Base-by-base conservation (phyloP, 2,113 vertebrate species). In the Vanacampus margaritifer region DNA sequence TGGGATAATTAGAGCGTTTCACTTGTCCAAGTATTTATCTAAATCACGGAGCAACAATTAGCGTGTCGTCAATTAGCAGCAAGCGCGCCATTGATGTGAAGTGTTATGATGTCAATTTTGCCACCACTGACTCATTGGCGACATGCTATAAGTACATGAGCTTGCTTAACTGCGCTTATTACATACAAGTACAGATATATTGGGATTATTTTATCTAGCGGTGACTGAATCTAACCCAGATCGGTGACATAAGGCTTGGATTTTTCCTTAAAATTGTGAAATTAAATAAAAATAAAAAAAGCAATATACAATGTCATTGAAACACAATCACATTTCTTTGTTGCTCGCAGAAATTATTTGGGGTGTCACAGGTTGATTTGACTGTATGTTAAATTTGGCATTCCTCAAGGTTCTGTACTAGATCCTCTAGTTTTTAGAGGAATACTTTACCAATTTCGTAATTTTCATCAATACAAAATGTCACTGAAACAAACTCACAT, bases 1-100 rank as follows among this genome's bases (percentile, higher is more conserved):
- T 94, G 94, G 92, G 92, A 92, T 95, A 96, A 97, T 97, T 96
- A 97, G 93, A 93, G 92, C 94, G 93, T 94, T 96, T 95, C 93
- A 95, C 91, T 87, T 87, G 90, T 88, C 94, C 91, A 93, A 95
- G 94, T 96, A 93, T 95, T 98, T 96, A 95, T 96, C 95, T 95
- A 93, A 98, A 94, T 91, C 90, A 91, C 89, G 93, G 86, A 86
- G 87, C 88, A 89, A 86, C 88, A 89, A 92, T 93, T 94, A 92
- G 87, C 85, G 84, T 83, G 84, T 89, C 83, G 81, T 88, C 89
- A 86, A 90, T 90, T 89, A 87, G 81, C 79, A 50, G 79, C 78
- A 57, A n/a, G 78, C 84, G 86, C 81, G 83, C 78, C 81, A 87
- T 87, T 83, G 73, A 84, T 86, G 84, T 72, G 74, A 39, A 86